phyloP scores from a whole-genome alignment of 2,113 vertebrate species.

The Leuciscus idus region DNA sequence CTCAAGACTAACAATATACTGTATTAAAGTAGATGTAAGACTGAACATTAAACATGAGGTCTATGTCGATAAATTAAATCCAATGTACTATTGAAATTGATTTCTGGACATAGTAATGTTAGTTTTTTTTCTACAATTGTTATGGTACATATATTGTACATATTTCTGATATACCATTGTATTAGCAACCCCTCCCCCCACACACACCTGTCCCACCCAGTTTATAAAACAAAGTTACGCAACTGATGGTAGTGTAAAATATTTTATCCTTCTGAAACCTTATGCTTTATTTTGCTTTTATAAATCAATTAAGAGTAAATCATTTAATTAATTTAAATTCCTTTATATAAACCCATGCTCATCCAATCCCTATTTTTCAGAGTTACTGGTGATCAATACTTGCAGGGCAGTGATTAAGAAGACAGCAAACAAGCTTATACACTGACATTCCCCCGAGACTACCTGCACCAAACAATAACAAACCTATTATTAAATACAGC shows the following conservation, averaged over 20 bases:
- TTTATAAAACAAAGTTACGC: too few relatives aligned
- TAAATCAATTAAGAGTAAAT: background rate
- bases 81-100: too few relatives aligned
- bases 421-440: background rate
- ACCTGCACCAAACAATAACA: constrained; percentile 4
- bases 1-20: too few relatives aligned
- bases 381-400: background rate
- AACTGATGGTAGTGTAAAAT: background rate
- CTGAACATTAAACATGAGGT: too few relatives aligned
- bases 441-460: background rate
- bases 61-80: too few relatives aligned
- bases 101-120: too few relatives aligned
- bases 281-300: background rate
- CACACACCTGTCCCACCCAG: too few relatives aligned
- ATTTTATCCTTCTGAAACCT: background rate
- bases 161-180: too few relatives aligned
- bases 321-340: background rate
- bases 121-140: too few relatives aligned
- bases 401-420: background rate
- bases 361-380: background rate
- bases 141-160: too few relatives aligned
- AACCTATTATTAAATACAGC: background rate
- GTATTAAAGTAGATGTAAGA: too few relatives aligned
- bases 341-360: background rate
- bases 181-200: too few relatives aligned